Evolutionary conservation across 2,113 vertebrate species (phyloP).

Genomic region (Pterophyllum scalare): DNA sequence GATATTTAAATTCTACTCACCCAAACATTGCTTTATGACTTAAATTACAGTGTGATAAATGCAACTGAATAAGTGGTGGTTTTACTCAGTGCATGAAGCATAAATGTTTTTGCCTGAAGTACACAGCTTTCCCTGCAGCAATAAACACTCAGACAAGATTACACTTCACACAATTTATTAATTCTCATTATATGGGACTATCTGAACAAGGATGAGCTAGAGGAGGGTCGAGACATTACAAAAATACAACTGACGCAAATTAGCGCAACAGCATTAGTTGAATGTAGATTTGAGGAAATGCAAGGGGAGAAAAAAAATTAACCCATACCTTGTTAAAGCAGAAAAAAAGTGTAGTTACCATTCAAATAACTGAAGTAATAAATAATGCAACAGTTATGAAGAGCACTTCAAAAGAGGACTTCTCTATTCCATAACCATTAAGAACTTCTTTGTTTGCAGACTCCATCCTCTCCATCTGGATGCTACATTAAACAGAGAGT

Average conservation of each 20-base stretch:
- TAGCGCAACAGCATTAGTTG: not conserved
- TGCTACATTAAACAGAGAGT: conserved; percentile 23
- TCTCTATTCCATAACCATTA: conserved; percentile 16
- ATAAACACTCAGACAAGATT: conserved; percentile 23
- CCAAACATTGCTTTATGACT: conserved; percentile 19
- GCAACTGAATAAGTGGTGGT: not conserved
- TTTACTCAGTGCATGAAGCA: conserved; percentile 11
- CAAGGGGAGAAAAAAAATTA: not conserved
- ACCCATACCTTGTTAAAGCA: not conserved
- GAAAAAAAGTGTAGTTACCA: not conserved
- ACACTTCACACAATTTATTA: not conserved
- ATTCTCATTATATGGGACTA: not conserved
- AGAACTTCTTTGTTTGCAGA: conserved; percentile 10
- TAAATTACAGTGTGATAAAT: not conserved
- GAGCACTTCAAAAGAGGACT: conserved; percentile 5
- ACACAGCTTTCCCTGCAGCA: conserved; percentile 9
- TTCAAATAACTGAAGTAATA: conserved; percentile 23
- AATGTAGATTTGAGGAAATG: conserved; percentile 1
- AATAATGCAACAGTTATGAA: conserved; percentile 9
- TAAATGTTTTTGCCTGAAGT: conserved; percentile 4
- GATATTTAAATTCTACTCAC: conserved; percentile 15
- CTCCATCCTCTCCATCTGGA: conserved; percentile 11
- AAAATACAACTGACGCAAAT: not conserved
- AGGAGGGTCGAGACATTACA: not conserved
- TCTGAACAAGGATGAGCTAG: not conserved